phyloP scores from a whole-genome alignment of 2,113 vertebrate species.

The Prolemur simus region DNA sequence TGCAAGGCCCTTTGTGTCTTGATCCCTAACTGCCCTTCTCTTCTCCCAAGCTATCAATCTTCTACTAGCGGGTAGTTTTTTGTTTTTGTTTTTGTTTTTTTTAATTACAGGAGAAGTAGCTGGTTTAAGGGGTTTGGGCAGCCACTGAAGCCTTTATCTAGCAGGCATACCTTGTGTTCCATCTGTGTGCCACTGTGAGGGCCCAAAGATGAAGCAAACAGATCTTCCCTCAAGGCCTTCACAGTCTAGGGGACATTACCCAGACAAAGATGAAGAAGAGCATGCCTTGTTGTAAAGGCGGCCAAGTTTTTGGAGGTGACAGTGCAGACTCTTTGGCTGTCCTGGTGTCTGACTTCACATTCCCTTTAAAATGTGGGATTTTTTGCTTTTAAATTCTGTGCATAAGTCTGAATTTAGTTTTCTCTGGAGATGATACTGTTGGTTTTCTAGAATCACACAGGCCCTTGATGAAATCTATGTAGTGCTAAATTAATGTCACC shows the following conservation, averaged over 20 bases:
- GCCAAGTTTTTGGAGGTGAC: not conserved
- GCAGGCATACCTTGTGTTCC: not conserved
- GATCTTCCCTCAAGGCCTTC: not conserved
- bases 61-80: not conserved
- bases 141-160: not conserved
- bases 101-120: not conserved
- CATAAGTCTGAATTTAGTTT: not conserved
- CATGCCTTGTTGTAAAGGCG: not conserved
- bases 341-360: not conserved
- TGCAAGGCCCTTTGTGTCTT: not conserved
- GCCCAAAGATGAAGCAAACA: not conserved
- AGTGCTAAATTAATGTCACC: constrained; percentile 1
- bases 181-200: not conserved
- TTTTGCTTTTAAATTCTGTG: not conserved
- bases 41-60: not conserved
- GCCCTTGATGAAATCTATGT: not conserved
- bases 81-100: not conserved
- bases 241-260: not conserved
- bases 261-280: not conserved
- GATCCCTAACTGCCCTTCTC: constrained; percentile 21
- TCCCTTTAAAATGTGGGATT: not conserved
- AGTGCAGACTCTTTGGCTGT: not conserved
- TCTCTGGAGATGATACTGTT: not conserved
- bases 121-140: not conserved
- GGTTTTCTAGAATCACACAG: not conserved